Percentiles rank a stretch among this genome's conserved stretches.
These are phyloP conservation scores for Montipora capitata DNA, from an alignment of 92 coral and sea anemone species.

Conservation along the genomic window DNA sequence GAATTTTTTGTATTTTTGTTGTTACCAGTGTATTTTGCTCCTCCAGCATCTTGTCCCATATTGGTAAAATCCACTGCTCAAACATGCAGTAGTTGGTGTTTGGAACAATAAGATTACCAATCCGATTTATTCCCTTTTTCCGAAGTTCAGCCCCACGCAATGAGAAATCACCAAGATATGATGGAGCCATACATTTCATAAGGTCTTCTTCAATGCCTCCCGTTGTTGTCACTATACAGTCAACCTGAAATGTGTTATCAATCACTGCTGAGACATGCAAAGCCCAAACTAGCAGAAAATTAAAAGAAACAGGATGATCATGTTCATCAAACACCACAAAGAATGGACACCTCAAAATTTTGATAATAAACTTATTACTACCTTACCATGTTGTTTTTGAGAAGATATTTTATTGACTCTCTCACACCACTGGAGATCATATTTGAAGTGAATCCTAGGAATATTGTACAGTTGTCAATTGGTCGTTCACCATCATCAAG, in stretches of 20 bases:
- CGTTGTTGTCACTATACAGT: constrained; percentile 91
- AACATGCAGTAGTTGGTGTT: constrained; percentile 91
- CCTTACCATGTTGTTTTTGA: constrained; percentile 91
- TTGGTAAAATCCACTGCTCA: constrained; percentile 91
- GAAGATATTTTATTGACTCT: constrained; percentile 90
- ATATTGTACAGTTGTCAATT: constrained; percentile 88
- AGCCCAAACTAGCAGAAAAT: neutral
- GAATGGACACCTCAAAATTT: neutral
- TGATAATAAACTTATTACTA: too few species aligned
- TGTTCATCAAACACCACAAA: too few species aligned
- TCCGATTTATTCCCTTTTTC: constrained; percentile 90
- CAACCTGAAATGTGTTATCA: constrained; percentile 69
- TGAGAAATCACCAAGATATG: constrained; percentile 92
- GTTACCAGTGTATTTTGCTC: constrained; percentile 85
- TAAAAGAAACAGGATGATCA: neutral
- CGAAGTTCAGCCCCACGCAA: constrained; percentile 85
- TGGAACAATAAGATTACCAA: constrained; percentile 93
- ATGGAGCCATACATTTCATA: constrained; percentile 93
- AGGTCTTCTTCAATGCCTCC: constrained; percentile 98
- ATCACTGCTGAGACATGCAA: too few species aligned
- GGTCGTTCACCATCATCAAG: constrained; percentile 79
- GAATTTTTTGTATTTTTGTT: neutral
- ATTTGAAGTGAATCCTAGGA: constrained; percentile 96
- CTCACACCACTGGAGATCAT: constrained; percentile 97
- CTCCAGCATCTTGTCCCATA: constrained; percentile 87